Base-by-base conservation (phyloP, 2,888 invertebrate genomes). In the Nemotelus nigrinus region DNA sequence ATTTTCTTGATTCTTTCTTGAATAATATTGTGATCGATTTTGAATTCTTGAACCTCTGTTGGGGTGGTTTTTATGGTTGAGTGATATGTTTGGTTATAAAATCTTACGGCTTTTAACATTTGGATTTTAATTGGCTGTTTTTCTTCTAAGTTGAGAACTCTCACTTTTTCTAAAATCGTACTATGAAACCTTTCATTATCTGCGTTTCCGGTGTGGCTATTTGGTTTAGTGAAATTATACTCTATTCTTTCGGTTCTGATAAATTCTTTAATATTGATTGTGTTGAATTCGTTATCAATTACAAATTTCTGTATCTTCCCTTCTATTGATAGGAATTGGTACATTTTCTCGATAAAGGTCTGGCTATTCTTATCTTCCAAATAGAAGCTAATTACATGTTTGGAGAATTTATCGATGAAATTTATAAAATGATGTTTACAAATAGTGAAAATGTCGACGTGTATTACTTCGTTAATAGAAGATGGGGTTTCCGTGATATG, bases 31-130 rank as follows among this genome's bases (percentile, higher is more conserved):
- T 25, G 4, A 60, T 60, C 41, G 3, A 60, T 25, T 60, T 60
- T 67, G n/a, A 45, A 3, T 5, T 67, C 45, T 4, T 80, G 80
- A 47, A 78, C 78, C 53, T 81, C 71, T 1, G 67, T 65, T 47
- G 80, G 47, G 25, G 63, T 76, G 44, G 63, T 44, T 47, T 76
- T 76, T 45, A 76, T 74, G 10, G 67, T 67, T 6, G 57, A 53
- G 44, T 67, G 76, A 43, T 67, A 67, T 50, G 67, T 41, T 5
- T 43, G 41, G 47, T 77, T 68, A 43, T 67, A 77, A 25, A 68
- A 44, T 57, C 57, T 67, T 25, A 77, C 45, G 0, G 55, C 55
- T 55, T 77, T 67, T 2, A 77, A 7, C 3, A 77, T 76, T 53
- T 76, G 67, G n/a, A 41, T 53, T 5, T 25, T 3, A 7, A 76